Base-by-base conservation (phyloP, 2,888 invertebrate species). In the Druceiella hillmani region DNA sequence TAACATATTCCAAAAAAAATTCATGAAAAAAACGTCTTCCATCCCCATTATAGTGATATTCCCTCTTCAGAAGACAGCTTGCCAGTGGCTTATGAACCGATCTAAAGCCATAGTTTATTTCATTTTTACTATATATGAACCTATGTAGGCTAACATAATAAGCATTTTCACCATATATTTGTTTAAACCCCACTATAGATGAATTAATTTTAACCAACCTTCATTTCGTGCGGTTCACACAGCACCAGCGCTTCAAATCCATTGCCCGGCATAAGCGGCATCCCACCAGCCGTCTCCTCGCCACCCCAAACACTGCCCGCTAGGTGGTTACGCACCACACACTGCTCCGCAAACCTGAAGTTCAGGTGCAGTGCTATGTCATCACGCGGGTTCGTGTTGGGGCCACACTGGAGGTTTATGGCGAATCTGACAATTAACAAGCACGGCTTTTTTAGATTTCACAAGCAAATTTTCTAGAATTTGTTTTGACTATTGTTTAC, bases 391-490 rank as follows among this genome's bases (percentile, higher is more conserved):
- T 78, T 78, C 1, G 78, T 69, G 53, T 74, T 78, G 0, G 84
- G 80, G 0, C 87, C 87, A 48, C 81, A 76, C 53, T 86, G 86
- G 15, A 87, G 72, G 61, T 88, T 87, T 3, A 89, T 73, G 0
- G 83, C 81, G 58, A 88, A 85, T 46, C 84, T 83, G 55, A 2
- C 55, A 44, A 9, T 20, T 7, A 20, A 20, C 22, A 20, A 20
- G 6, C 6, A 7, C n/a, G n/a, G n/a, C n/a, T n/a, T n/a, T n/a
- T n/a, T n/a, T n/a, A n/a, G n/a, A n/a, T 11, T 9, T 30, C 24
- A 17, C 20, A 3, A 41, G 5, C 9, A n/a, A n/a, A n/a, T n/a
- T n/a, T n/a, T n/a, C n/a, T n/a, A n/a, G n/a, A n/a, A n/a, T n/a
- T n/a, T n/a, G n/a, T n/a, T n/a, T n/a, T n/a, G n/a, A n/a, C n/a